A percentile compares a stretch with the other conserved stretches of the same genome.
Evolutionary conservation across 2,797 vertebrate species (phyloP).

Genomic region (Pangasius larnaudii): DNA sequence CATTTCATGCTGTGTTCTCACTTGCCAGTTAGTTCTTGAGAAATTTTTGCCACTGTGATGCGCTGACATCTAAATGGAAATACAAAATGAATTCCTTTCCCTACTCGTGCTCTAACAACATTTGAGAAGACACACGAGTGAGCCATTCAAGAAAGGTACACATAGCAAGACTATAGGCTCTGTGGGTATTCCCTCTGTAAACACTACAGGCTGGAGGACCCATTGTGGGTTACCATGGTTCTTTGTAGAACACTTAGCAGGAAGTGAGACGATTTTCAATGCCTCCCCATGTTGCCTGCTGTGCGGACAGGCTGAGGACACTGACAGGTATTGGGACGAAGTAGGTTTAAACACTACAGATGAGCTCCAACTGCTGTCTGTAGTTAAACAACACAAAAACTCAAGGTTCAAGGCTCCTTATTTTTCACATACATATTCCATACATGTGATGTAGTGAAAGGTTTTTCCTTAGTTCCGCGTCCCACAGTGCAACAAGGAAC

Average conservation of each 20-base stretch:
- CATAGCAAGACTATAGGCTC: conserved; percentile 1
- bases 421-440: too few relatives aligned
- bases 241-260: conserved; percentile 28
- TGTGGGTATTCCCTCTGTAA: conserved; percentile 28
- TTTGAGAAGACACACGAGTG: background rate
- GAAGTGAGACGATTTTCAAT: conserved; percentile 38
- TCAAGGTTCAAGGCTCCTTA: too few relatives aligned
- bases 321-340: background rate
- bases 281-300: background rate
- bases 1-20: background rate
- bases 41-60: background rate
- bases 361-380: background rate
- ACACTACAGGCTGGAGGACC: conserved; percentile 16
- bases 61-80: background rate
- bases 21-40: background rate
- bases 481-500: too few relatives aligned
- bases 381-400: background rate
- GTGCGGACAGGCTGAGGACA: conserved; percentile 37
- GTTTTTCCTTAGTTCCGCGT: too few relatives aligned
- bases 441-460: too few relatives aligned
- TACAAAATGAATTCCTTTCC: background rate
- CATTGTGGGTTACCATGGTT: conserved; percentile 51
- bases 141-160: background rate
- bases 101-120: background rate
- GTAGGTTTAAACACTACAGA: background rate